These are phyloP conservation scores for Equus przewalskii DNA, from an alignment of 2,113 vertebrate genomes.

Conservation along the genomic window DNA sequence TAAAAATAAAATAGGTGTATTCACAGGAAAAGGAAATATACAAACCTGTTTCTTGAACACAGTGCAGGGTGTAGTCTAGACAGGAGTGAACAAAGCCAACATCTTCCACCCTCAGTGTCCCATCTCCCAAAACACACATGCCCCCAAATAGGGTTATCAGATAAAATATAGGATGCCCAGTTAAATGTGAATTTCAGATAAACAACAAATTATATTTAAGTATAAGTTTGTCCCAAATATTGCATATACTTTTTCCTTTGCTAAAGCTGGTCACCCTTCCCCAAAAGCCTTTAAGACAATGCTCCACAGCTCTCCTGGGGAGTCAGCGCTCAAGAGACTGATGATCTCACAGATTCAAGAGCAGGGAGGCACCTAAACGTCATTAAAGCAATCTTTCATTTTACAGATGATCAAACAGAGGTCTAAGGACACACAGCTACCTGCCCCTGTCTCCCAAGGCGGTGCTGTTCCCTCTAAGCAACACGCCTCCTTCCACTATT, in stretches of 20 bases:
- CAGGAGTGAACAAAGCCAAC: neutral
- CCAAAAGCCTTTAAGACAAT: neutral
- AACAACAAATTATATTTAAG: neutral
- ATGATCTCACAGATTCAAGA: neutral
- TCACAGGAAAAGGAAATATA: neutral
- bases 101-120: neutral
- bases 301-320: neutral
- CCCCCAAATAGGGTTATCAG: neutral
- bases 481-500: neutral
- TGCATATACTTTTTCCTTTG: neutral
- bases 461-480: neutral
- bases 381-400: slow-evolving; percentile 33
- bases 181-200: neutral
- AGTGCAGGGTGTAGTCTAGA: neutral
- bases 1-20: neutral
- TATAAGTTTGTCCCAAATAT: neutral
- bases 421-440: neutral
- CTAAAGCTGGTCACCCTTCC: neutral
- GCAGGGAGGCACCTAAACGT: neutral
- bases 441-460: neutral
- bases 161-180: neutral
- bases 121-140: neutral
- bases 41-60: neutral
- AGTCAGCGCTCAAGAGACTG: neutral
- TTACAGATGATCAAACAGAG: slow-evolving; percentile 46